A percentile compares a stretch with the other conserved stretches of the same genome.
phyloP scores from a whole-genome alignment of 2,113 vertebrate species.

The Microcebus ravelobensis region DNA sequence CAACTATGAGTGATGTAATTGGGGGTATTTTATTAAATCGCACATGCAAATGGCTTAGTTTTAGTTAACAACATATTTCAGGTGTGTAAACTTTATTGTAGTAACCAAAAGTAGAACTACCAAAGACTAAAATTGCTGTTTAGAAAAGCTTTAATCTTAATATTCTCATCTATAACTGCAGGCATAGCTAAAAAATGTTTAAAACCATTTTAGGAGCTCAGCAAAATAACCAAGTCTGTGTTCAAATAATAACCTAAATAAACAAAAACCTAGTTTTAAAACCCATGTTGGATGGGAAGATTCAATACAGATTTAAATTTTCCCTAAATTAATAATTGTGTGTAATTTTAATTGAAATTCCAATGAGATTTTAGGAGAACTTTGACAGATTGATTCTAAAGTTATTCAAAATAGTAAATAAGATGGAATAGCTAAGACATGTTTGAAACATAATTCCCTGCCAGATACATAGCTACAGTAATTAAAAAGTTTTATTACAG shows the following conservation, averaged over 20 bases:
- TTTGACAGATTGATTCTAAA: not conserved
- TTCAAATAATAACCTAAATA: not conserved
- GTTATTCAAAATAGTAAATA: not conserved
- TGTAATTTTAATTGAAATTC: constrained; percentile 2
- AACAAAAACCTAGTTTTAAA: not conserved
- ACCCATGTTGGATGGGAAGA: not conserved
- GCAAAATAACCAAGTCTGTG: not conserved
- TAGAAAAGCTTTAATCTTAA: not conserved
- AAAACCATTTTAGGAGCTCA: not conserved
- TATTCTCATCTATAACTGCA: not conserved
- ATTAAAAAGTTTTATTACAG: not conserved
- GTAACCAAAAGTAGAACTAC: not conserved
- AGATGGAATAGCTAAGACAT: not conserved
- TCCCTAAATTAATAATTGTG: not conserved
- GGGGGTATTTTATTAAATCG: not conserved
- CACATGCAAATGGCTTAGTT: not conserved
- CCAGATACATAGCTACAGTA: not conserved
- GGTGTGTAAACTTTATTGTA: not conserved
- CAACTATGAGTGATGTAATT: not conserved
- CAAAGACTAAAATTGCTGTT: not conserved
- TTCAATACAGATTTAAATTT: not conserved
- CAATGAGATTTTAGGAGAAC: not conserved
- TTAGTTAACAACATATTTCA: not conserved
- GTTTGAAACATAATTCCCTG: not conserved
- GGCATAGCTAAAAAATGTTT: not conserved